phyloP scores from a whole-genome alignment of 2,888 invertebrate genomes.

The Papilio gigon region DNA sequence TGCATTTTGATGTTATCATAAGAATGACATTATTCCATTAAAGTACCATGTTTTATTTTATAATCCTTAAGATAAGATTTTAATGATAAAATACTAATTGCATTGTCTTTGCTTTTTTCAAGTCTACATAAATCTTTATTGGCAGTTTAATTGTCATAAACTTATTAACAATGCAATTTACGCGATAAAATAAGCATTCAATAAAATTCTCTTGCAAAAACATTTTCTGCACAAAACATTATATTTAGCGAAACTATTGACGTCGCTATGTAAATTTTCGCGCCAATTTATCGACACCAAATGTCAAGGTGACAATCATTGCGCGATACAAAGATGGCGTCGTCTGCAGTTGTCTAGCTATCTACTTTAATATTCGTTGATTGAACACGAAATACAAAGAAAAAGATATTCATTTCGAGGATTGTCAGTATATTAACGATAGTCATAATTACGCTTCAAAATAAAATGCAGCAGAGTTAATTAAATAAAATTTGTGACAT shows the following conservation, averaged over 20 bases:
- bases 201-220: no score
- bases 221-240: background rate
- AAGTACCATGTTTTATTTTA: background rate
- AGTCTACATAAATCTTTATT: background rate
- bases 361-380: background rate
- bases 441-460: background rate
- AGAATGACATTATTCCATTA: constrained; percentile 25
- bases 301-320: constrained; percentile 33
- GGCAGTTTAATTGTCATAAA: no score
- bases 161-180: no score
- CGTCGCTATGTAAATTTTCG: constrained; percentile 1
- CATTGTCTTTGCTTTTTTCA: background rate
- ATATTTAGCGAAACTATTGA: background rate
- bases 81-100: background rate
- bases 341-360: background rate
- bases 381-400: background rate
- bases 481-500: background rate
- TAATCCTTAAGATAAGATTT: constrained; percentile 16
- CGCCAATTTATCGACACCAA: constrained; percentile 31
- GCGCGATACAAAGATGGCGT: constrained; percentile 3
- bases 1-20: constrained; percentile 13
- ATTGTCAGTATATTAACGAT: background rate
- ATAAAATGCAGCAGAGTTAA: no score
- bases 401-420: background rate
- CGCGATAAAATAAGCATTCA: background rate